Percentiles rank a stretch among this genome's conserved stretches.
These are phyloP conservation scores for Dione vanillae DNA, from an alignment of 2,888 invertebrate species.

Conservation along the genomic window DNA sequence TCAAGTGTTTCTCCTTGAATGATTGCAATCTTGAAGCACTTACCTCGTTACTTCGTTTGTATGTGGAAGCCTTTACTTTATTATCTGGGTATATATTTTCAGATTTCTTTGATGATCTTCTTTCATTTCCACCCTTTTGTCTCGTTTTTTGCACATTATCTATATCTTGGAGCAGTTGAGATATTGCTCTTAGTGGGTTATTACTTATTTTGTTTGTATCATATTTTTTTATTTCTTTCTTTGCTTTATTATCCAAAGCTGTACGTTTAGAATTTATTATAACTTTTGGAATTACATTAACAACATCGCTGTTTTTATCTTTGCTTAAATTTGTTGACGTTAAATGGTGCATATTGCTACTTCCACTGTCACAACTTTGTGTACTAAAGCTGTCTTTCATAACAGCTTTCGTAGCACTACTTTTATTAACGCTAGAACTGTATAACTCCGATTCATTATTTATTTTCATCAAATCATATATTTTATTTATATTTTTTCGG, in stretches of 20 bases:
- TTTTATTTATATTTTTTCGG: conserved; percentile 72
- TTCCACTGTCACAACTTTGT: conserved; percentile 67
- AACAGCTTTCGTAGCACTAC: conserved; percentile 30
- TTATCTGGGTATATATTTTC: conserved; percentile 52
- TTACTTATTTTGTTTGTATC: conserved; percentile 54
- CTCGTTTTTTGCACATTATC: conserved; percentile 69
- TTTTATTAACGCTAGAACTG: not conserved
- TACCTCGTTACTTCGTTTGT: conserved; percentile 50
- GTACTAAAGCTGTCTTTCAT: conserved; percentile 51
- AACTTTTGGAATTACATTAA: conserved; percentile 64
- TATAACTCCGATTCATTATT: conserved; percentile 43
- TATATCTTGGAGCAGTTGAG: conserved; percentile 71
- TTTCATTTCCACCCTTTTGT: conserved; percentile 54
- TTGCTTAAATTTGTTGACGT: conserved; percentile 55
- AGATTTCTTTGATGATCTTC: conserved; percentile 55
- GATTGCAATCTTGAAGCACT: conserved; percentile 46
- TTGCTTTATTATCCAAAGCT: conserved; percentile 56
- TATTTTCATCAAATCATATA: conserved; percentile 70
- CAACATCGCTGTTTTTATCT: conserved; percentile 35
- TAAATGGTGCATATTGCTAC: conserved; percentile 65
- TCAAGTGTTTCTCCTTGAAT: conserved; percentile 49
- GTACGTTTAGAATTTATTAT: conserved; percentile 63
- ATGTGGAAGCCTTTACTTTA: conserved; percentile 47
- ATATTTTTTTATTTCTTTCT: conserved; percentile 55
- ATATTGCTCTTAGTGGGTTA: conserved; percentile 73